Conservation (phyloP, 2,113 vertebrate species). For the Balaenoptera acutorostrata region DNA sequence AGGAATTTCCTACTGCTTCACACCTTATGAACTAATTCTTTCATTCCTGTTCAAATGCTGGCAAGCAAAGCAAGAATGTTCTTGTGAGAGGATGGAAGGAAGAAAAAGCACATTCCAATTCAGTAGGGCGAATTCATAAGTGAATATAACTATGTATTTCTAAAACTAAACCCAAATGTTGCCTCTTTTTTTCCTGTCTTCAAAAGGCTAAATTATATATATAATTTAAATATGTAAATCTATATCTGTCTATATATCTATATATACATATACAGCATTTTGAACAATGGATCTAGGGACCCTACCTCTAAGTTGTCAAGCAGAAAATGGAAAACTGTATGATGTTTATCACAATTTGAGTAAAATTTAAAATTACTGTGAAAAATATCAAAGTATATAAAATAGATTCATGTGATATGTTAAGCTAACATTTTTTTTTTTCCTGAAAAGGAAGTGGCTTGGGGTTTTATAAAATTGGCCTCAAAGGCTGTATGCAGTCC, state of each 20-base stretch:
- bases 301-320: neutral
- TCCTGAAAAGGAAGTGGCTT: neutral
- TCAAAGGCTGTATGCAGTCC: neutral
- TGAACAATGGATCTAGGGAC: neutral
- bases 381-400: constrained; percentile 19
- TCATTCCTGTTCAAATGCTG: constrained; percentile 34
- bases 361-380: neutral
- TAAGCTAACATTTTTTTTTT: constrained; percentile 21
- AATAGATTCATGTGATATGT: neutral
- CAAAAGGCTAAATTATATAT: neutral
- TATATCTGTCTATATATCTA: neutral
- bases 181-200: neutral
- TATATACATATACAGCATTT: neutral
- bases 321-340: neutral
- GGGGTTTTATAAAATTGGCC: neutral
- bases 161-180: neutral
- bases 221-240: neutral
- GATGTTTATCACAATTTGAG: neutral
- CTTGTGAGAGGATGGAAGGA: accelerated
- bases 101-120: neutral
- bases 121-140: neutral
- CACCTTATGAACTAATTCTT: constrained; percentile 51
- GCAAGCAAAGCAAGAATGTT: neutral
- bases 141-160: neutral
- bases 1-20: constrained; percentile 52